A percentile compares a stretch with the other conserved stretches of the same genome.
Conservation (phyloP, 2,888 invertebrate species). For the Heliconius cydno region DNA sequence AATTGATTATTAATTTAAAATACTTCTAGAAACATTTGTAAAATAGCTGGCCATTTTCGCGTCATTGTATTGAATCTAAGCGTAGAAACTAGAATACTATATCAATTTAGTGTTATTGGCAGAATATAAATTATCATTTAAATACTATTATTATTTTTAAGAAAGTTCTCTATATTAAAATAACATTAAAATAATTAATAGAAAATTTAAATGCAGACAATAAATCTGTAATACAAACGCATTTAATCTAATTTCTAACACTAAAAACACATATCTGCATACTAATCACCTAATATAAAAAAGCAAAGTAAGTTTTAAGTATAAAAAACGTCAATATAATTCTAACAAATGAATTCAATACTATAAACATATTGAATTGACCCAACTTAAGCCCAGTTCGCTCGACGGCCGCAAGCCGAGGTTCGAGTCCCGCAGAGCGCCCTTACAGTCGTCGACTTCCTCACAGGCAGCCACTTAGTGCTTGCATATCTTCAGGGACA, state of each 20-base stretch:
- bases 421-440: too few species aligned
- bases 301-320: background rate
- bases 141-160: background rate
- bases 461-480: too few species aligned
- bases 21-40: background rate
- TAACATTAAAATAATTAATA: background rate
- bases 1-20: background rate
- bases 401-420: too few species aligned
- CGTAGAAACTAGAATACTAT: background rate
- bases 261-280: constrained; percentile 1
- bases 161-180: background rate
- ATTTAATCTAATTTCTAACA: background rate
- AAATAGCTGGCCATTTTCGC: background rate
- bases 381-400: background rate
- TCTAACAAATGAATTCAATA: constrained; percentile 22
- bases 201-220: background rate
- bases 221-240: background rate
- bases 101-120: background rate
- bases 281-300: background rate
- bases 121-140: background rate
- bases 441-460: too few species aligned
- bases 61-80: background rate
- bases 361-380: constrained; percentile 17
- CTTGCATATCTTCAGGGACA: too few species aligned
- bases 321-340: background rate